These are phyloP conservation scores for Microplitis deprimator DNA, from an alignment of 2,888 invertebrate species.

Conservation along the genomic window DNA sequence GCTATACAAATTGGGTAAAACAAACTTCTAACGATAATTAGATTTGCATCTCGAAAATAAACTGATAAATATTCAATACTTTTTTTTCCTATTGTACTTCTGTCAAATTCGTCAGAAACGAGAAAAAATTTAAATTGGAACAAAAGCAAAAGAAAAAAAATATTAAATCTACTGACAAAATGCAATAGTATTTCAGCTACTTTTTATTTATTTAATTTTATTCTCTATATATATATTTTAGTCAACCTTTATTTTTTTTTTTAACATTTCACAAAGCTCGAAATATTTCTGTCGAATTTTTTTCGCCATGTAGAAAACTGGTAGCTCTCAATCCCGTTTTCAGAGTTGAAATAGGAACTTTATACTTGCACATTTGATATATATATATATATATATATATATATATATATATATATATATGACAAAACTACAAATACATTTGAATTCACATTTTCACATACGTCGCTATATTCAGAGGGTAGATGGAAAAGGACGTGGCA, in stretches of 20 bases:
- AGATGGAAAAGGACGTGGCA: slow-evolving; percentile 17
- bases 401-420: not conserved
- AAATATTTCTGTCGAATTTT: not conserved
- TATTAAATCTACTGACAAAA: not conserved
- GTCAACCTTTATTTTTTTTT: not conserved
- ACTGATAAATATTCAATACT: not conserved
- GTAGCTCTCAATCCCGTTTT: not conserved
- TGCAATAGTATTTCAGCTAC: not conserved
- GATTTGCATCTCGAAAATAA: too few relatives aligned
- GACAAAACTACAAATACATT: too few relatives aligned
- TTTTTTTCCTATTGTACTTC: not conserved
- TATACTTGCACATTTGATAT: not conserved
- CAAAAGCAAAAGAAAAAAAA: not conserved
- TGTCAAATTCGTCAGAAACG: not conserved
- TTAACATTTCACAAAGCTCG: not conserved
- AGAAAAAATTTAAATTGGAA: not conserved
- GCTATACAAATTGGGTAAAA: too few relatives aligned
- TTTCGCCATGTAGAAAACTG: not conserved
- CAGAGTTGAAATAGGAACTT: not conserved
- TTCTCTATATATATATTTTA: not conserved
- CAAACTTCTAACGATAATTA: too few relatives aligned
- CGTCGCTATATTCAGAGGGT: slow-evolving; percentile 8
- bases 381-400: slow-evolving; percentile 15
- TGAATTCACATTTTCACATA: not conserved
- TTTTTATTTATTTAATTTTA: not conserved